Evolutionary conservation across 2,113 vertebrate species (phyloP).

Genomic region (Gambusia affinis): DNA sequence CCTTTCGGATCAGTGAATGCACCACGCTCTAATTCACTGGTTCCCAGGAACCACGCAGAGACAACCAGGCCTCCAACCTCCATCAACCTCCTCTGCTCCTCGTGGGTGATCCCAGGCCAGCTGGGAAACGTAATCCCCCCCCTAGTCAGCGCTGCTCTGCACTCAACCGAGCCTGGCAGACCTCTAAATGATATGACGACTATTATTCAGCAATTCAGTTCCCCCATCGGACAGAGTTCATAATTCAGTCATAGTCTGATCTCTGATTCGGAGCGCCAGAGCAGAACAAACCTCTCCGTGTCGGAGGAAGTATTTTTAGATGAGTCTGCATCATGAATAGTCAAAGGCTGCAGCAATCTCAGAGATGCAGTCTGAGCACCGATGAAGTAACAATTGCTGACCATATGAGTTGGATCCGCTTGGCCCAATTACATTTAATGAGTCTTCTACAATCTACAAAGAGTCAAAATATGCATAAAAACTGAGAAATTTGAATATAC

Average conservation of each 20-base stretch:
- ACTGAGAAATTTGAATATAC: background rate
- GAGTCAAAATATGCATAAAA: background rate
- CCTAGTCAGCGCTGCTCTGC: background rate
- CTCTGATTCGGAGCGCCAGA: constrained; percentile 11
- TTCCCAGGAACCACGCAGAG: too few species aligned
- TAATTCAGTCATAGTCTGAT: constrained; percentile 25
- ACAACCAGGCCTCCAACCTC: too few species aligned
- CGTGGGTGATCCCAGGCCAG: background rate
- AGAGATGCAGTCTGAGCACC: constrained; percentile 15
- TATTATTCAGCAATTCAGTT: background rate
- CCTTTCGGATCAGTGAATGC: too few species aligned
- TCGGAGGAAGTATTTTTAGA: constrained; percentile 24
- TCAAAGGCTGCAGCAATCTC: constrained; percentile 22
- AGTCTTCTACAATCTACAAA: background rate
- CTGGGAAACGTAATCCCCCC: background rate
- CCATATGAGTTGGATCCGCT: background rate
- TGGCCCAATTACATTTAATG: background rate
- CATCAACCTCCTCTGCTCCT: background rate
- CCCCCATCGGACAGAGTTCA: constrained; percentile 8
- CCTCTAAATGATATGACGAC: background rate
- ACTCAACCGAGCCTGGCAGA: background rate
- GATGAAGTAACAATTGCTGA: background rate
- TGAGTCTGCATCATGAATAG: constrained; percentile 28
- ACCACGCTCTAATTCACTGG: too few species aligned
- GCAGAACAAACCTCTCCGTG: constrained; percentile 11